phyloP scores from a whole-genome alignment of 2,797 vertebrate genomes.

The Premnoplex brunnescens region DNA sequence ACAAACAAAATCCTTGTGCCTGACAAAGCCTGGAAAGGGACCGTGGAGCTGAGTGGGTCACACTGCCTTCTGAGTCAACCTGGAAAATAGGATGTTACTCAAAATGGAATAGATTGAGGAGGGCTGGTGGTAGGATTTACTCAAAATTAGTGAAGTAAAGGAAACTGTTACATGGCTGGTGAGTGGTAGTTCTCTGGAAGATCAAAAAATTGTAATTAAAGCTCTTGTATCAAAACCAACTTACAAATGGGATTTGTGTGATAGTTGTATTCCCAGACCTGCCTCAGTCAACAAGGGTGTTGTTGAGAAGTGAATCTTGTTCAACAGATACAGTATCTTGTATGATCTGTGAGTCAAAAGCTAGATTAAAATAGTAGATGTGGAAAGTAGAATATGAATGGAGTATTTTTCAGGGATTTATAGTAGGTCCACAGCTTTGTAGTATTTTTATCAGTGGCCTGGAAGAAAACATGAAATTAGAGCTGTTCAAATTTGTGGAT shows the following conservation, averaged over 20 bases:
- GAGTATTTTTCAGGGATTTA: neutral
- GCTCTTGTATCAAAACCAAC: neutral
- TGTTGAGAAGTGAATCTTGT: neutral
- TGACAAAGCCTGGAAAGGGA: neutral
- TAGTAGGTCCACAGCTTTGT: neutral
- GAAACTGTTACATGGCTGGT: neutral
- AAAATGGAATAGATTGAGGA: neutral
- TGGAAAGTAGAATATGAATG: neutral
- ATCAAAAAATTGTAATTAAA: neutral
- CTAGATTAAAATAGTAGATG: neutral
- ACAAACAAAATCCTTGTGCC: neutral
- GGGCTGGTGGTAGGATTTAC: neutral
- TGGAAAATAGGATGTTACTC: neutral
- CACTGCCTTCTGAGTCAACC: neutral
- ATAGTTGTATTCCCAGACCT: neutral
- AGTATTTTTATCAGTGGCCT: constrained; percentile 38
- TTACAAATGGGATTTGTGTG: neutral
- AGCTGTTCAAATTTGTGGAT: neutral
- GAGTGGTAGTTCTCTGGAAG: neutral
- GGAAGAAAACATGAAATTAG: constrained; percentile 11
- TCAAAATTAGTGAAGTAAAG: neutral
- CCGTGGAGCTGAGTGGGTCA: neutral
- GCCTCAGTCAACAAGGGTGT: neutral
- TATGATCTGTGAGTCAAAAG: neutral
- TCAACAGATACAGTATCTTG: neutral